These are phyloP conservation scores for Zalophus californianus DNA, from an alignment of 2,797 vertebrate species.

Conservation along the genomic window DNA sequence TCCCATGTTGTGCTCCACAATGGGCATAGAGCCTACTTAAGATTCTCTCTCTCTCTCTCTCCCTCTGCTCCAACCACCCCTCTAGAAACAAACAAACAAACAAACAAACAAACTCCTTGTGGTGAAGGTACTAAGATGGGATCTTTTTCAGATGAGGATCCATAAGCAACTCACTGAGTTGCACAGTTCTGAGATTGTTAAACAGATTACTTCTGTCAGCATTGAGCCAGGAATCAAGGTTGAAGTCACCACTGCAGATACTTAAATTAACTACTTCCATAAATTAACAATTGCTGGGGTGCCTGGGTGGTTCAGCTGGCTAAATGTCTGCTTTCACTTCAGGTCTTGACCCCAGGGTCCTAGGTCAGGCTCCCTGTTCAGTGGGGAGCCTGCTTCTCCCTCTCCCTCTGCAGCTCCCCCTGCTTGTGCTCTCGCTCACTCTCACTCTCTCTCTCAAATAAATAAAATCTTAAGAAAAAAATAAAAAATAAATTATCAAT, in stretches of 20 bases:
- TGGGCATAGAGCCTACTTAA: background rate
- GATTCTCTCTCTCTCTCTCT: background rate
- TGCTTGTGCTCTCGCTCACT: background rate
- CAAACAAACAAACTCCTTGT: constrained; percentile 89
- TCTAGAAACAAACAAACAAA: background rate
- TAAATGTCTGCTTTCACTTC: background rate
- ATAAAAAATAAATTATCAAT: background rate
- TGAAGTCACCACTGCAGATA: constrained; percentile 95
- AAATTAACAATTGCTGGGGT: background rate
- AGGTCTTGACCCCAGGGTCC: background rate
- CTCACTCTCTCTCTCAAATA: background rate
- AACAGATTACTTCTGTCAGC: constrained; percentile 91
- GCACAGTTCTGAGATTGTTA: constrained; percentile 92
- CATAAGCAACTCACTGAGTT: constrained; percentile 97
- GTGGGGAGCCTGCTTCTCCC: background rate
- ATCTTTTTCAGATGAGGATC: constrained; percentile 98
- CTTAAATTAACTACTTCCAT: constrained; percentile 86
- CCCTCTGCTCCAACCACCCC: background rate
- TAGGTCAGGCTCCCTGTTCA: background rate
- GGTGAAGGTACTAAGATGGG: constrained; percentile 98
- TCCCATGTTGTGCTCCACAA: background rate
- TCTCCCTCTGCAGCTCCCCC: background rate
- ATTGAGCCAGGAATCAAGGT: constrained; percentile 98
- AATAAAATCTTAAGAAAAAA: background rate
- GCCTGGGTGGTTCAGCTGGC: background rate